Conservation (phyloP, 2,113 vertebrate species). For the Puffinus mauretanicus region DNA sequence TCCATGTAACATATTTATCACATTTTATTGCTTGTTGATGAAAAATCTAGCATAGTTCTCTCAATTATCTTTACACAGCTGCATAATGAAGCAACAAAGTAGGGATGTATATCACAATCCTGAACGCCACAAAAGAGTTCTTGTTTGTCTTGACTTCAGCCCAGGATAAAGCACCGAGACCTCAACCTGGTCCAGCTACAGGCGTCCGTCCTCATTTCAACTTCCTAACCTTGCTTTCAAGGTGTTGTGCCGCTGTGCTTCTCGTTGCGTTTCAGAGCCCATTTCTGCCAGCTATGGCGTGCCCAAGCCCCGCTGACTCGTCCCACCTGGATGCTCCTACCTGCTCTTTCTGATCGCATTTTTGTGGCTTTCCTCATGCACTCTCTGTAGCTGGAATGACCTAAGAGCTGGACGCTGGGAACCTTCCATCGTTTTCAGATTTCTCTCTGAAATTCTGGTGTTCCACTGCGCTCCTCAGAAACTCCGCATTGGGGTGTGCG, state of each 20-base stretch:
- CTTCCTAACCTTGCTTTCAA: not conserved
- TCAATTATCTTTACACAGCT: constrained; percentile 61
- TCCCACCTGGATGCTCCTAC: not conserved
- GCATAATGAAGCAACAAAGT: constrained; percentile 55
- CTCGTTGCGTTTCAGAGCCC: not conserved
- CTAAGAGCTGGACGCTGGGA: not conserved
- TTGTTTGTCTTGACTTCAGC: not conserved
- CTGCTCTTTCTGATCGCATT: not conserved
- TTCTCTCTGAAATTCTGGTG: not conserved
- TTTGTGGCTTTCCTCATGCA: not conserved
- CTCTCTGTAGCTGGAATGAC: not conserved
- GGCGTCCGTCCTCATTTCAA: not conserved
- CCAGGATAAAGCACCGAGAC: not conserved
- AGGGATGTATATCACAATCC: constrained; percentile 38
- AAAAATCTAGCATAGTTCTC: constrained; percentile 49
- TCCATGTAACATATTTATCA: constrained; percentile 61
- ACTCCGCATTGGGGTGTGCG: fast-evolving
- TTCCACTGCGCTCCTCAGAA: not conserved
- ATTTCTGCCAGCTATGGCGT: not conserved
- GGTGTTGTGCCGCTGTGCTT: not conserved
- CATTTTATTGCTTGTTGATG: constrained; percentile 68
- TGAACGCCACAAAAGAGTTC: not conserved
- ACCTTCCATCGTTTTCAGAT: not conserved
- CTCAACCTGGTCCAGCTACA: not conserved
- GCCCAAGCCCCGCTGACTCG: not conserved